Evolutionary conservation across 2,888 invertebrate species (phyloP).

Genomic region (Dicyrtomina minuta): DNA sequence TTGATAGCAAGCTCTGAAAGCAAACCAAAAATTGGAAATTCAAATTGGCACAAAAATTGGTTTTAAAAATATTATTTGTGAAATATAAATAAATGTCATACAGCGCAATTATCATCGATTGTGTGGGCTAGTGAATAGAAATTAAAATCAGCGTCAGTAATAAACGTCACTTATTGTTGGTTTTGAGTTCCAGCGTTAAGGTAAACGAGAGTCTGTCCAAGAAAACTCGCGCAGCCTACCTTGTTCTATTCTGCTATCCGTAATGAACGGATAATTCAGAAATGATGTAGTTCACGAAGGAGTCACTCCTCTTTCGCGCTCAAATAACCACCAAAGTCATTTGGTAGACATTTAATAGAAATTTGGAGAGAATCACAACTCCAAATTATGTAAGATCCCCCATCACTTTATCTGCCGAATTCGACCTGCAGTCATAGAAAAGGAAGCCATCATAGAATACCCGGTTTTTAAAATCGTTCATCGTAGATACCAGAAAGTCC

Average conservation of each 20-base stretch:
- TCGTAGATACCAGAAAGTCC: background rate
- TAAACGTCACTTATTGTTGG: too few species aligned
- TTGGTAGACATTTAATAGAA: background rate
- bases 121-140: too few species aligned
- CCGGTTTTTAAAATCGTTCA: background rate
- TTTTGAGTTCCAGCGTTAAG: too few species aligned
- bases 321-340: background rate
- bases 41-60: background rate
- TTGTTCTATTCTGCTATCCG: background rate
- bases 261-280: slow-evolving; percentile 14
- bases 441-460: background rate
- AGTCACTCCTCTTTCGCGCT: background rate
- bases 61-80: too few species aligned
- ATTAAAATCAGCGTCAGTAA: too few species aligned
- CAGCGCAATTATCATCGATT: too few species aligned
- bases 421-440: background rate
- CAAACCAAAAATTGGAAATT: background rate
- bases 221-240: slow-evolving; percentile 3
- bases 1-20: background rate
- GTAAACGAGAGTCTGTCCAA: too few species aligned
- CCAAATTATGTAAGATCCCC: slow-evolving; percentile 8
- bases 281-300: background rate
- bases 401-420: background rate
- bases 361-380: background rate
- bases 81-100: too few species aligned